phyloP scores from a whole-genome alignment of 2,113 vertebrate species.

The Hyperopisus bebe region DNA sequence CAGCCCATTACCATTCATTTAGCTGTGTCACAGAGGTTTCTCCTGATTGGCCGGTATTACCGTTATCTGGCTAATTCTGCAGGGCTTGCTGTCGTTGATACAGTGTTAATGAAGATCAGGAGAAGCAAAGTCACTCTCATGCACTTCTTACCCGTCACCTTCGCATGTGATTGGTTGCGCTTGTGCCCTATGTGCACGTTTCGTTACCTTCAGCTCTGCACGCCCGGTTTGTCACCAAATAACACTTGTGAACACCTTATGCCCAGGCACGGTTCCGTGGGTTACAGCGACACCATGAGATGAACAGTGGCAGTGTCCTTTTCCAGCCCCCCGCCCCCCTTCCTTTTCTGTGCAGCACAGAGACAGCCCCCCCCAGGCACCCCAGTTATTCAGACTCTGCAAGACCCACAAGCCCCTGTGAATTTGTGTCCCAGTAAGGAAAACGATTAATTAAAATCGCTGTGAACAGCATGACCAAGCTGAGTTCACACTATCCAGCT shows the following conservation, averaged over 20 bases:
- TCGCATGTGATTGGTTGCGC: neutral
- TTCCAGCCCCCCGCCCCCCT: neutral
- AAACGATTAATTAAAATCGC: neutral
- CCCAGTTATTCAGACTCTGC: neutral
- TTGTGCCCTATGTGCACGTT: neutral
- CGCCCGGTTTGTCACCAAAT: neutral
- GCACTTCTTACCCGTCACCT: conserved; percentile 27
- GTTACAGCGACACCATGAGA: neutral
- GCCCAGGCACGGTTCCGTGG: neutral
- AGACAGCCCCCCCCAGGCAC: neutral
- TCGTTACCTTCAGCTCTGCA: neutral
- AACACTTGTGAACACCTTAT: neutral
- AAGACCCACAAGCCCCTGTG: neutral
- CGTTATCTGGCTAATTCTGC: neutral
- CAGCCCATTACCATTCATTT: neutral
- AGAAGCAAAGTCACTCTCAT: conserved; percentile 64
- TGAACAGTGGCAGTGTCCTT: neutral
- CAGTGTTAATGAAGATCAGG: conserved; percentile 31
- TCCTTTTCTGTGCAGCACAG: neutral
- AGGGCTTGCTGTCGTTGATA: neutral
- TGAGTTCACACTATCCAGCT: neutral
- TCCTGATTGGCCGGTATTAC: neutral
- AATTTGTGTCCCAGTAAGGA: neutral
- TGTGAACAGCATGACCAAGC: neutral
- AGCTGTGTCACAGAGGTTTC: neutral